Evolutionary conservation across 1,140 invertebrate species (phyloP).

Genomic region (Neodiprion lecontei): DNA sequence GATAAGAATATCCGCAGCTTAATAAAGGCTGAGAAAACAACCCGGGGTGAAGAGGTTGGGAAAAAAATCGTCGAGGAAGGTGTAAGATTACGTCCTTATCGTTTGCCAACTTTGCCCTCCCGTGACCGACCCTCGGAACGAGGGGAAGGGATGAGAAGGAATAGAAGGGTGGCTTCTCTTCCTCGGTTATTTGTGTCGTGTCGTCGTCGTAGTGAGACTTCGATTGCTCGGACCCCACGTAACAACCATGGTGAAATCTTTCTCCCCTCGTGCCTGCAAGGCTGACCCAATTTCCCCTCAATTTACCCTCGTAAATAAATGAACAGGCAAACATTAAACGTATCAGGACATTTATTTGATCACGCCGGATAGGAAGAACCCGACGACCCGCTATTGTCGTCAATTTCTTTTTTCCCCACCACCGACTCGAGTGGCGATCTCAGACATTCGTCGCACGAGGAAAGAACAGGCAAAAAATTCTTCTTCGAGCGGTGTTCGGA

Average conservation of each 20-base stretch:
- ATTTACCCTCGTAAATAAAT: constrained; percentile 46
- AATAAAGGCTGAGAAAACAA: no score
- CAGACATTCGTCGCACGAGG: background rate
- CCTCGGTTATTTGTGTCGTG: constrained; percentile 44
- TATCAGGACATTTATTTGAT: constrained; percentile 53
- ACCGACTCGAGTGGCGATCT: background rate
- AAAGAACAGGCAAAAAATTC: background rate
- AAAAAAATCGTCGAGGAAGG: constrained; percentile 34
- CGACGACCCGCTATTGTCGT: constrained; percentile 23
- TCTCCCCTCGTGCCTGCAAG: constrained; percentile 12
- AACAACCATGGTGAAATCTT: background rate
- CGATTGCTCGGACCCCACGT: constrained; percentile 28
- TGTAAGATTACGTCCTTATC: constrained; percentile 51
- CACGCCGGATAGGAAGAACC: constrained; percentile 32
- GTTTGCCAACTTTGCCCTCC: constrained; percentile 15
- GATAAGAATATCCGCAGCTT: no score
- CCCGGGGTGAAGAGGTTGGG: background rate
- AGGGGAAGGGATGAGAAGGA: no score
- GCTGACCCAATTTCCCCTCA: constrained; percentile 51
- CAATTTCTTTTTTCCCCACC: background rate
- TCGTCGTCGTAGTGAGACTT: constrained; percentile 29
- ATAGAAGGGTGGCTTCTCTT: constrained; percentile 13
- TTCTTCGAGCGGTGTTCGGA: background rate
- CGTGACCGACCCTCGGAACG: constrained; percentile 10
- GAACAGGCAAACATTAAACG: constrained; percentile 45